Conservation (phyloP, 2,888 invertebrate species). For the Drosophila cognata region DNA sequence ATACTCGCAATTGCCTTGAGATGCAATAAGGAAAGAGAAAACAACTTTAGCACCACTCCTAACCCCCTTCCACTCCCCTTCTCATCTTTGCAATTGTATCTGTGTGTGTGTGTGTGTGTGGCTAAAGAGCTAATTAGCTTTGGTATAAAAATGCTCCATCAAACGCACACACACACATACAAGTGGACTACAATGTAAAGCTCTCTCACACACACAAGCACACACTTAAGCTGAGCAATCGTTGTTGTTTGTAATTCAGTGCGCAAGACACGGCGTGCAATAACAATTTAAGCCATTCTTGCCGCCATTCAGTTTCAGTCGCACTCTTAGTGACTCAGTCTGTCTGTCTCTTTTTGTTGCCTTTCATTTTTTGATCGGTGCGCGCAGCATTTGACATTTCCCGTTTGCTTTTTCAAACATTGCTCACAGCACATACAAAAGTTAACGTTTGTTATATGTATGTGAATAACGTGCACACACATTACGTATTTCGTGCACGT, state of each 20-base stretch:
- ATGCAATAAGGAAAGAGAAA: constrained; percentile 36
- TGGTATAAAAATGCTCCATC: constrained; percentile 54
- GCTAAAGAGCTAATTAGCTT: constrained; percentile 56
- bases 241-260: constrained; percentile 52
- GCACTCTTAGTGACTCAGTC: not conserved
- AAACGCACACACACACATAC: constrained; percentile 7
- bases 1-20: constrained; percentile 28
- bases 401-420: constrained; percentile 23
- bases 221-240: constrained; percentile 48
- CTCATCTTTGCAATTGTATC: not conserved
- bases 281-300: constrained; percentile 55
- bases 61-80: not conserved
- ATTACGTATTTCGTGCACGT: constrained; percentile 39
- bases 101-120: constrained; percentile 25
- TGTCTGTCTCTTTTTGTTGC: not conserved
- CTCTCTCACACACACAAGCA: constrained; percentile 4
- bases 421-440: constrained; percentile 25
- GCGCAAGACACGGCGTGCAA: constrained; percentile 48
- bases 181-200: constrained; percentile 11
- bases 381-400: constrained; percentile 58
- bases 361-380: constrained; percentile 38
- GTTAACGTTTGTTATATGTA: not conserved
- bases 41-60: constrained; percentile 12
- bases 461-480: not conserved
- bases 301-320: constrained; percentile 13